Evolutionary conservation across 30 jellyfish, hydroid and myxozoan genomes (phyloP).

Genomic region (Turritopsis rubra): DNA sequence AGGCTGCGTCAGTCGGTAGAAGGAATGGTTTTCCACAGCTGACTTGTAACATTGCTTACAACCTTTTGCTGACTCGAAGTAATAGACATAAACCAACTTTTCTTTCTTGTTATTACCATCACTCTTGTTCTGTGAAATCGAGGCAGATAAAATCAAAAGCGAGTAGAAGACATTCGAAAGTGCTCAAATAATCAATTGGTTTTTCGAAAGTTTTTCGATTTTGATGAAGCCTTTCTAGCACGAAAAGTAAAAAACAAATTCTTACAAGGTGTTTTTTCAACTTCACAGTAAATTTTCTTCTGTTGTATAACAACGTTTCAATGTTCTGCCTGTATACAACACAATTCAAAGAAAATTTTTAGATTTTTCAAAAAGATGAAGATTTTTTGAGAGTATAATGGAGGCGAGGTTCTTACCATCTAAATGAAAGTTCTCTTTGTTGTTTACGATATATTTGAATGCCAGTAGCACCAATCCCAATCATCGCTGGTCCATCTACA

Average conservation of each 20-base stretch:
- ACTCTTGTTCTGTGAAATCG: background rate
- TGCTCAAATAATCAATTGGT: constrained; percentile 32
- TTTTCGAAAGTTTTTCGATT: too few relatives aligned
- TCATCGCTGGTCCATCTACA: constrained; percentile 31
- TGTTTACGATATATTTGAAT: constrained; percentile 37
- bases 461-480: constrained; percentile 70
- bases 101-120: constrained; percentile 17
- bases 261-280: constrained; percentile 42
- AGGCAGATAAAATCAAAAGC: background rate
- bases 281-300: constrained; percentile 44
- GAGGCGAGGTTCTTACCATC: constrained; percentile 62
- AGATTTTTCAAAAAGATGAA: background rate
- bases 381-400: too few relatives aligned
- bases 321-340: constrained; percentile 40
- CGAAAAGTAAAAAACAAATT: background rate
- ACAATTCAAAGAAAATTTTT: background rate
- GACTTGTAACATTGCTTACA: constrained; percentile 69
- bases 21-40: constrained; percentile 67
- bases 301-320: constrained; percentile 49
- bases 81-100: constrained; percentile 1
- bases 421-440: constrained; percentile 32
- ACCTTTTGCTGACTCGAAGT: constrained; percentile 34
- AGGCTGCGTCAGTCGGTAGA: constrained; percentile 54
- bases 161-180: background rate
- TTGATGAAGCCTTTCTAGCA: too few relatives aligned